These are phyloP conservation scores for Hirtodrosophila duncani DNA, from an alignment of 2,888 invertebrate genomes.

Conservation along the genomic window DNA sequence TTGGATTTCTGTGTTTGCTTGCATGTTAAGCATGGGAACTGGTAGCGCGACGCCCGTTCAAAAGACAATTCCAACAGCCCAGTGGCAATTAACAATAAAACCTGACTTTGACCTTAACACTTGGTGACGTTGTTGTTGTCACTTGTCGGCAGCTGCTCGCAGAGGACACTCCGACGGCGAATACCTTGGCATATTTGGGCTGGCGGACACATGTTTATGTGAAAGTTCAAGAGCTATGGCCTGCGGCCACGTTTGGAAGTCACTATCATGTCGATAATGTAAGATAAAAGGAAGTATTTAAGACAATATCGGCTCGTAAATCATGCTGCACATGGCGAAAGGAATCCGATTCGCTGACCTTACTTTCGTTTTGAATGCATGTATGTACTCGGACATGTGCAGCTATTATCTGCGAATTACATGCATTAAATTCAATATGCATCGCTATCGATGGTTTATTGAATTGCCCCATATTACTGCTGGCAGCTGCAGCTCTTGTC, in stretches of 20 bases:
- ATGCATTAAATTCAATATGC: slow-evolving; percentile 32
- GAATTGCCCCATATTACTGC: slow-evolving; percentile 32
- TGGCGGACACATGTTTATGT: slow-evolving; percentile 36
- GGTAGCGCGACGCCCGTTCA: slow-evolving; percentile 30
- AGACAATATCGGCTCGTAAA: slow-evolving; percentile 48
- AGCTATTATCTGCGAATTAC: slow-evolving; percentile 17
- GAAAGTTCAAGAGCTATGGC: slow-evolving; percentile 14
- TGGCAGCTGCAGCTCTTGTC: no score
- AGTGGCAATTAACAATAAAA: slow-evolving; percentile 62
- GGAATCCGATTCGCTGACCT: slow-evolving; percentile 49
- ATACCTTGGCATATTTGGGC: slow-evolving; percentile 55
- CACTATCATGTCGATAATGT: slow-evolving; percentile 39
- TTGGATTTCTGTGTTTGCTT: slow-evolving; percentile 11
- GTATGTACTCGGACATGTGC: no score
- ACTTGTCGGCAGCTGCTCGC: slow-evolving; percentile 26
- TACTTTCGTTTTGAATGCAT: slow-evolving; percentile 42
- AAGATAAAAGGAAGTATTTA: slow-evolving; percentile 42
- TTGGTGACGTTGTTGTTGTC: slow-evolving; percentile 24
- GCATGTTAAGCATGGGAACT: slow-evolving; percentile 48
- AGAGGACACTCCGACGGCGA: background rate
- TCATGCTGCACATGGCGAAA: slow-evolving; percentile 63
- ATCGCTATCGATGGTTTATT: slow-evolving; percentile 26
- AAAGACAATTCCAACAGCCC: slow-evolving; percentile 26
- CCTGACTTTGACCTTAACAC: slow-evolving; percentile 75
- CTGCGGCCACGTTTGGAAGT: slow-evolving; percentile 11